A percentile compares a stretch with the other conserved stretches of the same genome.
phyloP scores from a whole-genome alignment of 2,888 invertebrate genomes.

The Panzeria rudis region DNA sequence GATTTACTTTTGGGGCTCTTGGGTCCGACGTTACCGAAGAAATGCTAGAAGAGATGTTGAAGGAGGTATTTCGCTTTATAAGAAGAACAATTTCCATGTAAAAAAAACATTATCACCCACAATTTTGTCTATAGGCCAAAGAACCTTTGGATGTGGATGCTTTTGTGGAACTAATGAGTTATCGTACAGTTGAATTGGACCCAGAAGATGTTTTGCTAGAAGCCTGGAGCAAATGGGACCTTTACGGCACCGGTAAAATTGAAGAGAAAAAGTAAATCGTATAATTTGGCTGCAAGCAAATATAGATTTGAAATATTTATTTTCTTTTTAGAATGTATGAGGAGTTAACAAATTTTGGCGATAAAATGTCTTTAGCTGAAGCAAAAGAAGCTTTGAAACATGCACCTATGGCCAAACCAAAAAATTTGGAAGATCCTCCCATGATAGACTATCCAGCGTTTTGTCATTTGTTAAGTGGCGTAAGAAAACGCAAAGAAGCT shows the following conservation, averaged over 20 bases:
- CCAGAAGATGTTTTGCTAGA: slow-evolving; percentile 87
- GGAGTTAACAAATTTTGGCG: slow-evolving; percentile 88
- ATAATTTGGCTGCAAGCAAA: not conserved
- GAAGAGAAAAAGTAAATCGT: slow-evolving; percentile 86
- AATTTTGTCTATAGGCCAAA: slow-evolving; percentile 78
- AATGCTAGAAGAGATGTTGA: slow-evolving; percentile 86
- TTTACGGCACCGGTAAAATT: slow-evolving; percentile 86
- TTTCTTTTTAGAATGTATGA: slow-evolving; percentile 85
- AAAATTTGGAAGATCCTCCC: slow-evolving; percentile 83
- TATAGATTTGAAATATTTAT: not conserved
- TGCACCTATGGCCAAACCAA: slow-evolving; percentile 86
- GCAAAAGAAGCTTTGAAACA: slow-evolving; percentile 87
- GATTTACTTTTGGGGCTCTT: slow-evolving; percentile 86
- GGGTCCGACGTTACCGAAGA: slow-evolving; percentile 86
- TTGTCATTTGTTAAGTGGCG: slow-evolving; percentile 86
- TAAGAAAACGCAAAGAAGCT: slow-evolving; percentile 84
- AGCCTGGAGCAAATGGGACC: slow-evolving; percentile 88
- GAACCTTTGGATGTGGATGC: slow-evolving; percentile 87
- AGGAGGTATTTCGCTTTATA: slow-evolving; percentile 84
- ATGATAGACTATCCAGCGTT: slow-evolving; percentile 88
- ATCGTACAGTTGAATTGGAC: slow-evolving; percentile 86
- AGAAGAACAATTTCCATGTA: not conserved
- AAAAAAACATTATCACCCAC: not conserved
- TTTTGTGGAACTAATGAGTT: slow-evolving; percentile 87
- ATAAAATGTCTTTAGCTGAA: slow-evolving; percentile 87